A percentile compares a stretch with the other conserved stretches of the same genome.
phyloP scores from a whole-genome alignment of 2,113 vertebrate genomes.

The Dendropsophus ebraccatus region DNA sequence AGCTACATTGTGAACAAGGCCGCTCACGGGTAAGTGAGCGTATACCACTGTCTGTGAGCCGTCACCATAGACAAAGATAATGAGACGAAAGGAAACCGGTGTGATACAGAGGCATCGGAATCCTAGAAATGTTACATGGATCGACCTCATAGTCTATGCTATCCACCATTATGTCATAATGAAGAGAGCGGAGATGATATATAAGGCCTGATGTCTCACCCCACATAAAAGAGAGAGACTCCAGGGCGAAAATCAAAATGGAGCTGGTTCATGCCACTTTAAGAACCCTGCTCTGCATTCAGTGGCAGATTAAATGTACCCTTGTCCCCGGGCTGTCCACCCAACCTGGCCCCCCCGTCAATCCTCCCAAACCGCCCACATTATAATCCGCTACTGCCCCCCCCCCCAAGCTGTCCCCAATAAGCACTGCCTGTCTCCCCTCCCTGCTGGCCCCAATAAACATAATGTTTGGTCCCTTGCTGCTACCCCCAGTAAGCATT shows the following conservation, averaged over 20 bases:
- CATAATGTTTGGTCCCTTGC: too few species aligned
- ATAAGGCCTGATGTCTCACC: neutral
- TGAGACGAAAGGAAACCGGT: neutral
- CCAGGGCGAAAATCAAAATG: neutral
- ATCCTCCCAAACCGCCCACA: too few species aligned
- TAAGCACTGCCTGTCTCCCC: too few species aligned
- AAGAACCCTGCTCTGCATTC: too few species aligned
- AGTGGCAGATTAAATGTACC: too few species aligned
- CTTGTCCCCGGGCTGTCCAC: too few species aligned
- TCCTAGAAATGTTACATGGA: neutral
- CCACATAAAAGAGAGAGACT: neutral
- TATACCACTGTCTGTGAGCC: neutral
- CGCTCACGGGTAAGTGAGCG: neutral
- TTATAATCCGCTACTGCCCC: too few species aligned
- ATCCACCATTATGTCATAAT: neutral
- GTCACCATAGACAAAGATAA: neutral
- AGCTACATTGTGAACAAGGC: neutral
- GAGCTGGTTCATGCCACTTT: neutral
- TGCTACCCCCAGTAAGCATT: too few species aligned
- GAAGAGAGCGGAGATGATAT: neutral
- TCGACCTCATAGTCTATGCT: neutral
- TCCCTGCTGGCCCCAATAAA: too few species aligned
- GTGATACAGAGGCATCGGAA: neutral
- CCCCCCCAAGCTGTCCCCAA: too few species aligned
- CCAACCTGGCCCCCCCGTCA: too few species aligned